Evolutionary conservation across 2,113 vertebrate species (phyloP), one percentile per base, ranked within the genome.

Genomic region (Haemorhous mexicanus): DNA sequence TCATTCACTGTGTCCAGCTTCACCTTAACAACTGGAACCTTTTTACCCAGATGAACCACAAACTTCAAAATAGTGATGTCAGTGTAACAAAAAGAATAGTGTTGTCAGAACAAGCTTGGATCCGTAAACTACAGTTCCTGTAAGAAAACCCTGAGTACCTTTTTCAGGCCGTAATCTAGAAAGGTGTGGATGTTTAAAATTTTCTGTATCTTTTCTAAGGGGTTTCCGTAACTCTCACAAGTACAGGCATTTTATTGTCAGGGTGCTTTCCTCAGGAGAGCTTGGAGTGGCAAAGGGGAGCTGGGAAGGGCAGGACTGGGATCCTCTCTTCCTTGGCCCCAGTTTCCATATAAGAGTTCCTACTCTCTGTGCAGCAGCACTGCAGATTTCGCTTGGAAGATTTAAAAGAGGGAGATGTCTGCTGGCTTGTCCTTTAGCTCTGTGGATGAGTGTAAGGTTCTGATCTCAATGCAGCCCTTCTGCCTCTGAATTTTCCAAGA

Each of bases 151-250:
- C 12, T 0, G 5, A 58, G 37, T 75, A 30, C 39, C 13, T 84
- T 93, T 93, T 78, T 58, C 30, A 64, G 69, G 41, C 1, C 4
- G 13, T 53, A 22, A 22, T 43, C 37, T 73, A 58, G 44, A 78
- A 58, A 84, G 26, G 69, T 62, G 37, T 8, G 5, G 37, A 24
- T 33, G 10, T 64, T 93, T 56, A 39, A 87, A 52, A 16, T 37
- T 46, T 52, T 49, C 41, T 52, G 0, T 30, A 4, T 61, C 23
- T 89, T 81, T 89, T 43, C 0, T 1, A 59, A 9, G 6, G 33
- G 20, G 4, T 77, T 33, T 46, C n/a, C 0, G 0, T 79, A 74
- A n/a, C 39, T 55, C 11, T 79, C 2, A 37, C 13, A n/a, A 32
- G 7, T 56, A 16, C 17, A 10, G 56, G 20, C 0, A 2, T 56